Evolutionary conservation across 2,888 invertebrate genomes (phyloP).

Genomic region (Cistogaster globosa): DNA sequence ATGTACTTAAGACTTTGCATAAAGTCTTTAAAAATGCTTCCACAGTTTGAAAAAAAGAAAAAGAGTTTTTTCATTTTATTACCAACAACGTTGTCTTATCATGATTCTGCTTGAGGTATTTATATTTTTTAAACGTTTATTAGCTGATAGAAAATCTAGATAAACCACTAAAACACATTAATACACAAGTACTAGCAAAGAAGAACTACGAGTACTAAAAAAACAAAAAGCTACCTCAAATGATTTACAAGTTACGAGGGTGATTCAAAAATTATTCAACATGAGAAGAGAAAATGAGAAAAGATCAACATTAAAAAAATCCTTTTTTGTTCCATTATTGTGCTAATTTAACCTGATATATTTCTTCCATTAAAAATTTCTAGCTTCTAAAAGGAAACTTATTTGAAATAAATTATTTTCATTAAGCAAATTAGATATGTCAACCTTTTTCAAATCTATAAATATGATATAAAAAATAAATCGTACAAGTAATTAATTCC

Average conservation of each 20-base stretch:
- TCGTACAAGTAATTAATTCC: too few relatives aligned
- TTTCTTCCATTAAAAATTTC: too few relatives aligned
- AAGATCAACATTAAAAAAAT: neutral
- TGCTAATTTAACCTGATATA: too few relatives aligned
- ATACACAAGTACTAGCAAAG: conserved; percentile 7
- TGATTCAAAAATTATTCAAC: neutral
- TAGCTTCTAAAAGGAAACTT: too few relatives aligned
- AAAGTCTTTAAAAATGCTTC: neutral
- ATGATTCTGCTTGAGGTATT: conserved; percentile 64
- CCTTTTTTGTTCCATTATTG: too few relatives aligned
- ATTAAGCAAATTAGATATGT: too few relatives aligned
- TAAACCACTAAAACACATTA: conserved; percentile 50
- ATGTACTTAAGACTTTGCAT: conserved; percentile 6
- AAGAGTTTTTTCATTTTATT: conserved; percentile 7
- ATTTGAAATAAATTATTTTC: too few relatives aligned
- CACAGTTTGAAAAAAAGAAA: neutral
- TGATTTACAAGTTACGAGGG: conserved; percentile 8
- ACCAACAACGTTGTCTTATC: conserved; percentile 50
- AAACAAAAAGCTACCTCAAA: neutral
- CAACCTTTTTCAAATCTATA: too few relatives aligned
- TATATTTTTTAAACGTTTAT: conserved; percentile 65
- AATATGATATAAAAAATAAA: too few relatives aligned
- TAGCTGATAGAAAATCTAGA: conserved; percentile 70
- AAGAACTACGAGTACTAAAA: conserved; percentile 13
- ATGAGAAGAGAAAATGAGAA: neutral